Conservation (phyloP, 2,888 invertebrate species). For the Netelia melanura region DNA sequence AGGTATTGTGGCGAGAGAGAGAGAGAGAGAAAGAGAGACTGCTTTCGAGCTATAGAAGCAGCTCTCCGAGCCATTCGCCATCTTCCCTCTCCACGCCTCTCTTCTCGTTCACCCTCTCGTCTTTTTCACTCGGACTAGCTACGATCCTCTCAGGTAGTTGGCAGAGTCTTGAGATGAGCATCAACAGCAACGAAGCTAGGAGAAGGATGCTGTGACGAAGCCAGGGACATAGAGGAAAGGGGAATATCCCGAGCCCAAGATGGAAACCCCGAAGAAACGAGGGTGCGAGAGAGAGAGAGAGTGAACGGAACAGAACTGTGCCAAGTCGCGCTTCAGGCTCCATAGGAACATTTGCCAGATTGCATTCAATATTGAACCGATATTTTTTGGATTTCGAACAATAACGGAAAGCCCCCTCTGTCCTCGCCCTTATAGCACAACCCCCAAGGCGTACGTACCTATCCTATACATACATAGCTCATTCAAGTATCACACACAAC, state of each 20-base stretch:
- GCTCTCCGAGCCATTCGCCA: constrained; percentile 1
- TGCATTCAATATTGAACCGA: constrained; percentile 76
- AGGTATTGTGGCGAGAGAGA: constrained; percentile 81
- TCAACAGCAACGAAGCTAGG: constrained; percentile 17
- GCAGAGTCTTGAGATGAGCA: constrained; percentile 26
- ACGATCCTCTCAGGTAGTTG: constrained; percentile 58
- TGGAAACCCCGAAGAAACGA: constrained; percentile 36
- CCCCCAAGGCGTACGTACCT: constrained; percentile 21
- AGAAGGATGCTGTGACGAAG: background rate
- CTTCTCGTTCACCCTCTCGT: constrained; percentile 21
- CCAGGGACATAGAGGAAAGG: constrained; percentile 34
- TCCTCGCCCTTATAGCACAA: constrained; percentile 33
- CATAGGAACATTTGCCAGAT: constrained; percentile 80
- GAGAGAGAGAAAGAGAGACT: background rate
- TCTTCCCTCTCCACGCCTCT: constrained; percentile 1
- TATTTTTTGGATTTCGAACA: constrained; percentile 82
- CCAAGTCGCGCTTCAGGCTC: constrained; percentile 66
- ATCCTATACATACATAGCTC: constrained; percentile 38
- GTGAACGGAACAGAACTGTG: constrained; percentile 37
- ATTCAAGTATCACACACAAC: constrained; percentile 60
- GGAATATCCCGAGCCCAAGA: constrained; percentile 53
- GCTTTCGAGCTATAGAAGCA: constrained; percentile 45
- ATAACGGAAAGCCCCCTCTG: constrained; percentile 69
- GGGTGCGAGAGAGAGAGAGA: constrained; percentile 22
- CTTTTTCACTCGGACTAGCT: constrained; percentile 8